Percentiles rank a stretch among this genome's conserved stretches.
Conservation (phyloP, 1,140 invertebrate species). For the Psix sp. region DNA sequence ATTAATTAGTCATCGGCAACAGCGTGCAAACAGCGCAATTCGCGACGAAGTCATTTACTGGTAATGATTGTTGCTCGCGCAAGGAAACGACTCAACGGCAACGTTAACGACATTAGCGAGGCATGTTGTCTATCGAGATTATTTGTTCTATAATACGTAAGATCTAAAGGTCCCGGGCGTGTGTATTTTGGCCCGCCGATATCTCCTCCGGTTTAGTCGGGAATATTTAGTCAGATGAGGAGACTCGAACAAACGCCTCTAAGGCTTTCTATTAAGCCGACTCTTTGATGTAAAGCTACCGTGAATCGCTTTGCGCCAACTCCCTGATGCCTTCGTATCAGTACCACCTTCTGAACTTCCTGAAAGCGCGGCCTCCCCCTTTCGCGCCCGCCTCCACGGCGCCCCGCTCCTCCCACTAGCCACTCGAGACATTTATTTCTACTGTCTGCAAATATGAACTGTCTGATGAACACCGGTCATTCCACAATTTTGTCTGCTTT, state of each 20-base stretch:
- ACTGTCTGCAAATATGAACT: conserved; percentile 37
- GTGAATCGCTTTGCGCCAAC: conserved; percentile 71
- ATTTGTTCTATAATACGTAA: conserved; percentile 73
- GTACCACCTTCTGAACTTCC: conserved; percentile 68
- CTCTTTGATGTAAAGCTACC: conserved; percentile 76
- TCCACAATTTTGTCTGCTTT: conserved; percentile 23
- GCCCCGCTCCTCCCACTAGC: not conserved
- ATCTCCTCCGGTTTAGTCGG: conserved; percentile 68
- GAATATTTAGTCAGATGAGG: conserved; percentile 78
- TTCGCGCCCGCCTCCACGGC: not conserved
- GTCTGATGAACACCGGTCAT: conserved; percentile 43
- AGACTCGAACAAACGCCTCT: conserved; percentile 78
- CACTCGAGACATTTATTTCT: conserved; percentile 42
- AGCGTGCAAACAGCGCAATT: conserved; percentile 20
- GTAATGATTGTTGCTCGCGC: conserved; percentile 14
- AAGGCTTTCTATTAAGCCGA: conserved; percentile 77
- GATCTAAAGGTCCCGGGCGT: conserved; percentile 65
- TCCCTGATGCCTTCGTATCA: conserved; percentile 62
- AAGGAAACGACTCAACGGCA: conserved; percentile 20
- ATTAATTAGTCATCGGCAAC: conserved; percentile 63
- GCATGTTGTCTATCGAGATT: conserved; percentile 51
- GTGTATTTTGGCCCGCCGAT: conserved; percentile 74
- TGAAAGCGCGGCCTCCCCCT: conserved; percentile 31
- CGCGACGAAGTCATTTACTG: conserved; percentile 13
- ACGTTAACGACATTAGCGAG: conserved; percentile 51